Percentiles rank a stretch among this genome's conserved stretches.
Evolutionary conservation across 1,140 invertebrate species (phyloP).

Genomic region (Zaprionus tsacasi): DNA sequence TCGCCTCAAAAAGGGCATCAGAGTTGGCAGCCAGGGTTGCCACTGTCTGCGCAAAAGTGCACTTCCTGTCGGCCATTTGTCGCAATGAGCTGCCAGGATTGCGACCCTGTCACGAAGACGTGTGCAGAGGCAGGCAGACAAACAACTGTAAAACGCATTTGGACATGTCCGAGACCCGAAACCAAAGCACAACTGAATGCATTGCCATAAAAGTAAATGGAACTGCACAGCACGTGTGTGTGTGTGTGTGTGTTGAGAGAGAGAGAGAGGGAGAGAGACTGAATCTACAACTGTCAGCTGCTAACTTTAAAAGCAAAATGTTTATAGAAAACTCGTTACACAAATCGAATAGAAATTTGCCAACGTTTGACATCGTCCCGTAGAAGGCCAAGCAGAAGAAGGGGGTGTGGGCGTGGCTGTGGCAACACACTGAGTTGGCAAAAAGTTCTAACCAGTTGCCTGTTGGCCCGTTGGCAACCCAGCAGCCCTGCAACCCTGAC

Average conservation of each 20-base stretch:
- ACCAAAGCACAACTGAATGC: slow-evolving; percentile 38
- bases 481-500: slow-evolving; percentile 19
- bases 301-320: slow-evolving; percentile 80
- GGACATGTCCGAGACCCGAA: slow-evolving; percentile 62
- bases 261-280: neutral
- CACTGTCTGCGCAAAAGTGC: slow-evolving; percentile 45
- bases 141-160: slow-evolving; percentile 79
- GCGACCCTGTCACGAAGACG: slow-evolving; percentile 66
- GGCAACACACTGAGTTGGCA: neutral
- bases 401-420: slow-evolving; percentile 28
- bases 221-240: slow-evolving; percentile 52
- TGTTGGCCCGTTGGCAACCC: too few species aligned
- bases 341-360: slow-evolving; percentile 79
- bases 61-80: slow-evolving; percentile 76
- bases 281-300: slow-evolving; percentile 61
- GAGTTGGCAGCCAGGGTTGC: neutral
- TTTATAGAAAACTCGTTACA: slow-evolving; percentile 82
- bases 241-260: slow-evolving; percentile 14
- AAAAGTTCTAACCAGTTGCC: neutral
- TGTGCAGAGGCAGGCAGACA: slow-evolving; percentile 46
- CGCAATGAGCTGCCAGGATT: slow-evolving; percentile 78
- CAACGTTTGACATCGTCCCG: slow-evolving; percentile 50
- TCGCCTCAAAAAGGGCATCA: slow-evolving; percentile 27
- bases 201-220: slow-evolving; percentile 78
- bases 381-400: slow-evolving; percentile 34